Evolutionary conservation across 2,888 invertebrate species (phyloP).

Genomic region (Theretra japonica): DNA sequence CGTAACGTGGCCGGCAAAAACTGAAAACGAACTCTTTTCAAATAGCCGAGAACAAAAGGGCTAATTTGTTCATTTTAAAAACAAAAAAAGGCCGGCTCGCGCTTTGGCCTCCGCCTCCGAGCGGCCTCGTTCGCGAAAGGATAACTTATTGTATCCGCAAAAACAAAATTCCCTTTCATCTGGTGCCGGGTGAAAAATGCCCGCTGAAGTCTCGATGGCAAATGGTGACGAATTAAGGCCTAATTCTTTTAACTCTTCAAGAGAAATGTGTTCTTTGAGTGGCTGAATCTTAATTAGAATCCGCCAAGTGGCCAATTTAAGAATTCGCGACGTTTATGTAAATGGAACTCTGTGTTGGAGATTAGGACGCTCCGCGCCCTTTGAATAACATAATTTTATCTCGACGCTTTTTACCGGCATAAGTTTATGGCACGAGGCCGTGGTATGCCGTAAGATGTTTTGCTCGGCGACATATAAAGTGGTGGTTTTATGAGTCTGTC

Average conservation of each 20-base stretch:
- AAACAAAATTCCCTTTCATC: conserved; percentile 50
- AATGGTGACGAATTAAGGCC: conserved; percentile 58
- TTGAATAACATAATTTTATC: conserved; percentile 22
- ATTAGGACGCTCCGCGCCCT: background rate
- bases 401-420: conserved; percentile 9
- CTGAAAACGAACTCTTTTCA: conserved; percentile 51
- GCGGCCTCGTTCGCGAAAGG: conserved; percentile 42
- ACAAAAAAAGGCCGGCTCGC: conserved; percentile 39
- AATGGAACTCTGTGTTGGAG: conserved; percentile 18
- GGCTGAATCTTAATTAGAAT: conserved; percentile 44
- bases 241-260: conserved; percentile 45
- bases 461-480: conserved; percentile 9
- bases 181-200: conserved; percentile 55
- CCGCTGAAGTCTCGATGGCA: conserved; percentile 44
- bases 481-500: background rate
- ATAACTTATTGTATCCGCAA: conserved; percentile 35
- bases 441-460: background rate
- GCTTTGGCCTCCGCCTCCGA: conserved; percentile 15
- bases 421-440: conserved; percentile 3
- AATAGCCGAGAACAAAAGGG: conserved; percentile 55
- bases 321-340: conserved; percentile 21
- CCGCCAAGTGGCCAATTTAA: conserved; percentile 24
- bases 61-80: conserved; percentile 60
- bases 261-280: conserved; percentile 42
- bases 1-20: conserved; percentile 11